phyloP scores from a whole-genome alignment of 2,888 invertebrate genomes.

The Lypha dubia region DNA sequence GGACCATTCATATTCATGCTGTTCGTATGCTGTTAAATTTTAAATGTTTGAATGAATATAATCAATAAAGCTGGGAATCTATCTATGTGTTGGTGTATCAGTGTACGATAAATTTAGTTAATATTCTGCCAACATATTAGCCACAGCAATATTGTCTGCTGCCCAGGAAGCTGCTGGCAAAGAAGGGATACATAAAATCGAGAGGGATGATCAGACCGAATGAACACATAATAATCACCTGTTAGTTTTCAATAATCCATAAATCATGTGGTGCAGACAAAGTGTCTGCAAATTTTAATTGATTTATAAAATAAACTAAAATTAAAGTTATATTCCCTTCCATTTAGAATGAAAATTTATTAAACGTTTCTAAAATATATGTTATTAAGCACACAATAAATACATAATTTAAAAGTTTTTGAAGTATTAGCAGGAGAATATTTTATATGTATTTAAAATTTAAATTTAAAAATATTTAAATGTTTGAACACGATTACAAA shows the following conservation, averaged over 20 bases:
- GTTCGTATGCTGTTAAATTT: constrained; percentile 21
- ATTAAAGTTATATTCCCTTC: constrained; percentile 7
- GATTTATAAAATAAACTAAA: constrained; percentile 58
- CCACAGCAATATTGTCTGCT: neutral
- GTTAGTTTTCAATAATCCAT: constrained; percentile 61
- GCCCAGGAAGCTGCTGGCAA: neutral
- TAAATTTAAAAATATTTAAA: neutral
- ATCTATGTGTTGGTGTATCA: too few relatives aligned
- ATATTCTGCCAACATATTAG: constrained; percentile 25
- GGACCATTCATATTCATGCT: neutral
- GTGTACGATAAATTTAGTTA: neutral
- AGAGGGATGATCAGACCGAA: neutral
- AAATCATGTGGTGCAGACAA: constrained; percentile 65
- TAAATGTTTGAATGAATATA: constrained; percentile 54
- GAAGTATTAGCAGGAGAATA: neutral
- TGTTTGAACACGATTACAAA: neutral
- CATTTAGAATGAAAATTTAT: constrained; percentile 11
- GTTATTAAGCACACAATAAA: constrained; percentile 23
- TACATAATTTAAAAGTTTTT: constrained; percentile 9
- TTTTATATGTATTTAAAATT: neutral
- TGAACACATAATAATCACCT: constrained; percentile 65
- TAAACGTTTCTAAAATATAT: constrained; percentile 44
- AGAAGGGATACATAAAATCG: neutral
- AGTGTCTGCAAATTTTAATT: constrained; percentile 63
- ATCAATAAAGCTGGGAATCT: constrained; percentile 37